Base-by-base conservation (phyloP, 1,140 invertebrate genomes). In the Pomacea maculata region DNA sequence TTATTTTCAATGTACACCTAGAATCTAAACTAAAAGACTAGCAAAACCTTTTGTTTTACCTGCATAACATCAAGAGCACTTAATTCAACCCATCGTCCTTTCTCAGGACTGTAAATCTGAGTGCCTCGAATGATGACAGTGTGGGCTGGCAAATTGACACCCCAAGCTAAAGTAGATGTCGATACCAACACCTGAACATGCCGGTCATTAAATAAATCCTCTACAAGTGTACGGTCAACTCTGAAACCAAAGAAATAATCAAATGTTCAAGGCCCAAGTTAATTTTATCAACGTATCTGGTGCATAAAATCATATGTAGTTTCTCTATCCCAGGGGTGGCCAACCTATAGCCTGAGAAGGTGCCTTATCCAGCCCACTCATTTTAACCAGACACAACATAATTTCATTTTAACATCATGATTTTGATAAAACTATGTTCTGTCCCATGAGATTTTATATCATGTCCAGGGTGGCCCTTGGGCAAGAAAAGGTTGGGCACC, bases 41-140 rank as follows among this genome's bases (percentile, higher is more conserved):
- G 8, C 57, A 61, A 17, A 11, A 61, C 11, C 15, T 70, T 34
- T 55, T 45, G 8, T 34, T 54, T 67, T 80, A 93, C 92, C 92
- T 98, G 98, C 80, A 99, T 93, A 14, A 99, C 97, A 93, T 99
- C 98, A 52, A 99, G 92, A 63, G 98, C 97, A 73, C 98, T 97
- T 45, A 99, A 91, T 92, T 99, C 99, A 1, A 97, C 96, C 99
- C 99, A 99, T 83, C 97, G 93, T 29, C 99, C 99, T 91, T 99
- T 99, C 90, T 99, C 98, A 1, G 99, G 97, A 89, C 96, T 99
- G 91, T 99, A 99, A 70, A 99, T 95, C 91, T 99, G 98, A 0
- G 99, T 99, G 45, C 98, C 99, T 92, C 99, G 99, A 86, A 99
- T 99, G 80, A 99, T 99, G 55, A 99, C 99, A 17, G 98, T 99